Evolutionary conservation across 1,140 invertebrate genomes (phyloP).

Genomic region (Drosophila oshimai): DNA sequence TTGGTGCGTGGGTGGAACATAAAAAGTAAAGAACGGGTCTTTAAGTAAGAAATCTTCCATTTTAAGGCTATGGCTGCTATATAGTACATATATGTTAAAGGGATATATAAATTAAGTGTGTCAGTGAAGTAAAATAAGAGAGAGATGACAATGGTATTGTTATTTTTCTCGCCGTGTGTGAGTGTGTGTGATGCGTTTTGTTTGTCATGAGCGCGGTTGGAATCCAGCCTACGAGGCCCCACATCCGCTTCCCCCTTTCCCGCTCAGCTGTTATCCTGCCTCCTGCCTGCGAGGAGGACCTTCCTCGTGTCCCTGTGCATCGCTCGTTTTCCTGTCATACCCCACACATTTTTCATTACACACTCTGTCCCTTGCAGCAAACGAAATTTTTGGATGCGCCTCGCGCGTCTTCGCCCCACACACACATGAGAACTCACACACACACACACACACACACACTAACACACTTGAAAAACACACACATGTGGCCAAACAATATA

Average conservation of each 20-base stretch:
- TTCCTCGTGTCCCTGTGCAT: slow-evolving; percentile 21
- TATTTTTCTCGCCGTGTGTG: background rate
- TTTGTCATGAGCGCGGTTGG: slow-evolving; percentile 47
- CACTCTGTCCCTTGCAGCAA: slow-evolving; percentile 57
- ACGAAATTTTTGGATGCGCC: slow-evolving; percentile 54
- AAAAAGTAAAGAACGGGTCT: background rate
- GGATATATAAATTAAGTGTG: too few relatives aligned
- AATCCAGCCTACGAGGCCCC: slow-evolving; percentile 35
- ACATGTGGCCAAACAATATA: slow-evolving; percentile 46
- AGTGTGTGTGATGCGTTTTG: slow-evolving; percentile 43
- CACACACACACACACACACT: background rate
- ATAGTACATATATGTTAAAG: too few relatives aligned
- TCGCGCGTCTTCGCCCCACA: slow-evolving; percentile 38
- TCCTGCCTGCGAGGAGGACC: background rate
- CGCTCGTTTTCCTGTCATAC: slow-evolving; percentile 42
- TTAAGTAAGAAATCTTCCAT: background rate
- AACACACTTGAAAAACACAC: slow-evolving; percentile 11
- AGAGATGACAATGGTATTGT: background rate
- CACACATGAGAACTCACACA: slow-evolving; percentile 16
- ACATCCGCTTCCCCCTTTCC: slow-evolving; percentile 13
- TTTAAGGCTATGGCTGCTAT: background rate
- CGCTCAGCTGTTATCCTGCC: slow-evolving; percentile 2
- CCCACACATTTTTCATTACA: slow-evolving; percentile 54
- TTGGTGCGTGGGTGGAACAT: background rate
- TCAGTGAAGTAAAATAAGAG: too few relatives aligned